Evolutionary conservation across 2,113 vertebrate genomes (phyloP).

Genomic region (Pampusana beccarii): DNA sequence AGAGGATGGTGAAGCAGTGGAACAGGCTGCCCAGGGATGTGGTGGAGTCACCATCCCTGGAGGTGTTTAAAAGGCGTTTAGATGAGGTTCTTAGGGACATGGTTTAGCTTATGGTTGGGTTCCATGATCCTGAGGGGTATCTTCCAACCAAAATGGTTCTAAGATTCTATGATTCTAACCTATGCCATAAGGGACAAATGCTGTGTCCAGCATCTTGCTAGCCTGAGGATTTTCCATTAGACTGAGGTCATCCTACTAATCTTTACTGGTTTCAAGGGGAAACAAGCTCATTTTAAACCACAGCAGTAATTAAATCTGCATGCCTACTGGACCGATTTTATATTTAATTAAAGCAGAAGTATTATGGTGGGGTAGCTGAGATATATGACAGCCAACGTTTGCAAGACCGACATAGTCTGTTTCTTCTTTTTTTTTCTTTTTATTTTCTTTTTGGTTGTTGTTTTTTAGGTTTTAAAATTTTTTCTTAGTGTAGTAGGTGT

Average conservation of each 20-base stretch:
- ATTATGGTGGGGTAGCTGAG: background rate
- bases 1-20: too few species aligned
- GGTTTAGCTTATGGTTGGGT: too few species aligned
- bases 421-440: background rate
- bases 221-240: conserved; percentile 17
- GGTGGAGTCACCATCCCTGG: too few species aligned
- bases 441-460: too few species aligned
- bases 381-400: background rate
- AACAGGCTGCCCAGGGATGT: too few species aligned
- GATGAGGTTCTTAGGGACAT: too few species aligned
- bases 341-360: conserved; percentile 47
- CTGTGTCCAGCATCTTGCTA: background rate
- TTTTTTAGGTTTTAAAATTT: background rate
- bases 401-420: background rate
- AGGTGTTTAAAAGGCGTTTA: too few species aligned
- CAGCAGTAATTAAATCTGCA: conserved; percentile 40
- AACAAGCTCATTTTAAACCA: background rate
- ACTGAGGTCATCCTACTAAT: conserved; percentile 11
- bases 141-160: too few species aligned
- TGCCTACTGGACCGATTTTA: conserved; percentile 19
- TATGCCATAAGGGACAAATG: background rate
- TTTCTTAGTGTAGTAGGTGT: background rate
- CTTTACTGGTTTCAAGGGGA: conserved; percentile 40
- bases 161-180: too few species aligned
- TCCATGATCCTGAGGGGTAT: too few species aligned